Base-by-base conservation (phyloP, 1,140 invertebrate genomes). In the Mizuhopecten yessoensis region DNA sequence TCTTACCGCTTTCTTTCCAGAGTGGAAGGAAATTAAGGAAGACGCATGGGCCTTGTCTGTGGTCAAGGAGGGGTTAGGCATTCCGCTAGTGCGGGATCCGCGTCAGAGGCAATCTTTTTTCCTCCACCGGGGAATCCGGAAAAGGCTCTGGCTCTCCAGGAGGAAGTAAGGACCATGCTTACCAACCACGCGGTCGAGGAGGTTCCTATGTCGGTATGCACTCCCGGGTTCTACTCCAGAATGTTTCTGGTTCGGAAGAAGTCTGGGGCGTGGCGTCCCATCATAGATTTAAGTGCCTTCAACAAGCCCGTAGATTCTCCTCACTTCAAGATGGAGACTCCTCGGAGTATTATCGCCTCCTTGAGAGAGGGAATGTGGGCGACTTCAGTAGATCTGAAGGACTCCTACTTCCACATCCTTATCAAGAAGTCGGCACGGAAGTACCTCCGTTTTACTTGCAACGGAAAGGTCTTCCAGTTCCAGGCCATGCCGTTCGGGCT, bases 201-300 rank as follows among this genome's bases (percentile, higher is more conserved):
- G 33, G 33, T 89, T 34, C 88, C 15, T n/a, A 0, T n/a, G 75
- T 15, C 15, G 75, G 11, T 2, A 9, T 36, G n/a, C 34, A 36
- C 57, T 34, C 49, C 57, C 34, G 49, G 88, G 0, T 89, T 89
- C 86, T 88, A 89, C 29, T 57, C 88, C 20, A 42, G 45, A 34
- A 42, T 89, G 23, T 89, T 57, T 34, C 49, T 89, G n/a, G 88
- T 89, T 34, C 88, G 10, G 20, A 89, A 89, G 34, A 89, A 89
- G 45, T 86, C 49, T n/a, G 9, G 49, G 33, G 57, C 34, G n/a
- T 75, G n/a, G 49, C 34, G 57, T 11, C 49, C 88, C 10, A 36
- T 89, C n/a, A 86, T 89, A 89, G 88, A 89, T 86, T 34, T 86
- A 0, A 86, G 34, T 34, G n/a, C 36, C 36, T 75, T 89, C 34